Conservation (phyloP, 2,113 vertebrate species). For the Pollachius pollachius region DNA sequence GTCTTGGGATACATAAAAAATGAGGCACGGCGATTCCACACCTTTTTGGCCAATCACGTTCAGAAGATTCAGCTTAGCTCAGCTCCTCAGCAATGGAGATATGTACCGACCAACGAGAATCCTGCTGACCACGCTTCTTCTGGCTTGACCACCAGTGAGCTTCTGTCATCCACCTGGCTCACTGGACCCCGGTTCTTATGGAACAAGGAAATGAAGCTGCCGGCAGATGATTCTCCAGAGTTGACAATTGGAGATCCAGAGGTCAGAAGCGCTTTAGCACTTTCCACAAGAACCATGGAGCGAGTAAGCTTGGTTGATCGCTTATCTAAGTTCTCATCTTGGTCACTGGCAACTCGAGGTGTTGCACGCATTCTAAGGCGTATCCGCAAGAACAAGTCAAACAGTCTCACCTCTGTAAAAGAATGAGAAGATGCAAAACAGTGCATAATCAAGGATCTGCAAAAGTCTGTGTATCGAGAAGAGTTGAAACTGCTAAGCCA, state of each 20-base stretch:
- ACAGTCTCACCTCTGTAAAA: no score
- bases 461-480: no score
- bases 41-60: not conserved
- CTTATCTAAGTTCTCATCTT: slow-evolving; percentile 20
- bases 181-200: no score
- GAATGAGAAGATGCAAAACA: no score
- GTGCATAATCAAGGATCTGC: no score
- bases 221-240: no score
- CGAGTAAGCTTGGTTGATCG: not conserved
- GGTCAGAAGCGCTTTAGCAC: not conserved
- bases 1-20: not conserved
- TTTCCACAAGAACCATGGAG: no score
- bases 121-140: not conserved
- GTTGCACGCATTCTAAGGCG: slow-evolving; percentile 17
- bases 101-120: no score
- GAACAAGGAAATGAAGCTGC: no score
- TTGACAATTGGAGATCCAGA: no score
- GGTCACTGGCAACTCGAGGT: slow-evolving; percentile 4
- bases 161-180: not conserved
- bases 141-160: no score
- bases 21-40: not conserved
- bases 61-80: slow-evolving; percentile 3
- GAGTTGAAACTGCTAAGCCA: not conserved
- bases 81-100: not conserved
- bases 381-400: no score